Conservation (phyloP, 2,888 invertebrate species). For the Drosophila nr. fundita region DNA sequence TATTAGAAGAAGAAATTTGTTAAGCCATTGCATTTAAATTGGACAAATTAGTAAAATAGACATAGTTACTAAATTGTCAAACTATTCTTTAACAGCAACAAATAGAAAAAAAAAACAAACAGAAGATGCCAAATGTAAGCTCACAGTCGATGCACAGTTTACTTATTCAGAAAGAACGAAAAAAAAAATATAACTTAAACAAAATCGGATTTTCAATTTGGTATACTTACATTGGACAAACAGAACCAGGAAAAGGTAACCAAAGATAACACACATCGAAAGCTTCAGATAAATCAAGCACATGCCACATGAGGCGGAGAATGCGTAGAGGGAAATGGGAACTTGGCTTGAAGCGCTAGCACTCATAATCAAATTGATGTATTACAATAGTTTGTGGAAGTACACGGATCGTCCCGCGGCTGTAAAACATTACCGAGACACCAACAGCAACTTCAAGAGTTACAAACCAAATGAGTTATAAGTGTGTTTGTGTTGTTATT, state of each 20-base stretch:
- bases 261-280: conserved; percentile 29
- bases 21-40: background rate
- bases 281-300: conserved; percentile 71
- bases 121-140: conserved; percentile 31
- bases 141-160: conserved; percentile 39
- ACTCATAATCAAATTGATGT: conserved; percentile 80
- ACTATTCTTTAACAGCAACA: conserved; percentile 3
- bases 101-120: conserved; percentile 28
- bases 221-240: conserved; percentile 73
- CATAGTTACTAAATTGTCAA: conserved; percentile 2
- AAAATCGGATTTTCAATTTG: conserved; percentile 45
- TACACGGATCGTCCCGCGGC: conserved; percentile 44
- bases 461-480: conserved; percentile 63
- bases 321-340: conserved; percentile 16
- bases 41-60: background rate
- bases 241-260: conserved; percentile 51
- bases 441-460: conserved; percentile 48
- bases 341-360: conserved; percentile 39
- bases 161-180: conserved; percentile 26
- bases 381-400: conserved; percentile 77
- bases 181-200: conserved; percentile 6
- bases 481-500: conserved; percentile 29
- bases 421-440: conserved; percentile 60
- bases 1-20: background rate
- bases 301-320: conserved; percentile 61